Percentiles rank a stretch among this genome's conserved stretches.
Conservation (phyloP, 2,113 vertebrate genomes). For the Dicrurus megarhynchus region DNA sequence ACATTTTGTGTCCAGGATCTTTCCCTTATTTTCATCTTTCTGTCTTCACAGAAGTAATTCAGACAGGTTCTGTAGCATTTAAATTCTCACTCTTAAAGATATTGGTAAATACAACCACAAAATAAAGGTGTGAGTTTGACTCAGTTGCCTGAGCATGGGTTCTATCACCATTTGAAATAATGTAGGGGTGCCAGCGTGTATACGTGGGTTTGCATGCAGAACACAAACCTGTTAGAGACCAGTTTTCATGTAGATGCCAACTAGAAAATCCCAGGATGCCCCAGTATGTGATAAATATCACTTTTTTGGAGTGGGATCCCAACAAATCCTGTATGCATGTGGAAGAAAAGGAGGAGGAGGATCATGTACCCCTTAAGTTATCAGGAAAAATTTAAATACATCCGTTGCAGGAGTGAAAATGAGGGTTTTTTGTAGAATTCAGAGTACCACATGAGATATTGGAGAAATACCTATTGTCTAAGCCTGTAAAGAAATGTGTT, state of each 20-base stretch:
- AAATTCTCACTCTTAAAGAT: background rate
- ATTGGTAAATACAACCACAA: background rate
- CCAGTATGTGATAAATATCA: accelerated
- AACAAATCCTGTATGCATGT: background rate
- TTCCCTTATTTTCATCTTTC: background rate
- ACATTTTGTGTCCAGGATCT: background rate
- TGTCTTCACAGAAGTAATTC: background rate
- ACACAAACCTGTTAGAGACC: background rate
- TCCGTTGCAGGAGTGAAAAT: background rate
- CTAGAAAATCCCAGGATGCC: background rate
- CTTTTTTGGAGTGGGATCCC: background rate
- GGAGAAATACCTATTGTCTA: background rate
- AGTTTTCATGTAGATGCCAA: background rate
- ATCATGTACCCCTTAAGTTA: accelerated
- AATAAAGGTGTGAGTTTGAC: background rate
- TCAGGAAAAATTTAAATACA: background rate
- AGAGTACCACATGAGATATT: background rate
- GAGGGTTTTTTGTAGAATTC: background rate
- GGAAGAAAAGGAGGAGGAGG: background rate
- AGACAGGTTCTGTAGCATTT: background rate
- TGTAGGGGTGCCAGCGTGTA: background rate
- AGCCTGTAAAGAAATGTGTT: background rate
- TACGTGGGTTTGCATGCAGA: background rate
- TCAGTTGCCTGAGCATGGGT: background rate
- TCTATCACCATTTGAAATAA: background rate